These are phyloP conservation scores for Platycheirus albimanus DNA, from an alignment of 2,888 invertebrate genomes.

Conservation along the genomic window DNA sequence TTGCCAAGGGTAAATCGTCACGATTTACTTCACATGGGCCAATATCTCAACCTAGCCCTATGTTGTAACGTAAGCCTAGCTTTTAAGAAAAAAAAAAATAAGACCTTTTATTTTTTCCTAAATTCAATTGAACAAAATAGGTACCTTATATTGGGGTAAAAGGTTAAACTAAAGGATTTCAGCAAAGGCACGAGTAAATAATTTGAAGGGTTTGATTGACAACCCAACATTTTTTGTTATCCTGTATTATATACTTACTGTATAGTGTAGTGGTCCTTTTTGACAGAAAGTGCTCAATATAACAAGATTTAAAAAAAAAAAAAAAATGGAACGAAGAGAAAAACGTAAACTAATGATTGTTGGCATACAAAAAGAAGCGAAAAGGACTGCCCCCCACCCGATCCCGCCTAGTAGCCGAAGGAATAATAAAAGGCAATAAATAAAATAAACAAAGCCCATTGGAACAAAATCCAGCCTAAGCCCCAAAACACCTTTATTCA, in stretches of 20 bases:
- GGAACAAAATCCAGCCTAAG: constrained; percentile 53
- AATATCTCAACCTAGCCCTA: constrained; percentile 29
- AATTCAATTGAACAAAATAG: constrained; percentile 58
- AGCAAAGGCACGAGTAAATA: constrained; percentile 41
- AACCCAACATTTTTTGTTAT: constrained; percentile 4
- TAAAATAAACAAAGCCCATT: constrained; percentile 59
- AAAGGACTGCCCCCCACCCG: constrained; percentile 28
- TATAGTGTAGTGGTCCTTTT: too few relatives aligned
- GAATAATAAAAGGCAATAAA: constrained; percentile 31
- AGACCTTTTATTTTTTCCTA: constrained; percentile 24
- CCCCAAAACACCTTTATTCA: constrained; percentile 51
- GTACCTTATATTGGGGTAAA: constrained; percentile 28
- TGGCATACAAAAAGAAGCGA: constrained; percentile 32
- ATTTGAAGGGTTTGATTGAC: constrained; percentile 40
- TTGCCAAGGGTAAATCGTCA: constrained; percentile 36
- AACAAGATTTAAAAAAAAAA: constrained; percentile 45
- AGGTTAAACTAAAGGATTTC: constrained; percentile 57
- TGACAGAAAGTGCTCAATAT: constrained; percentile 30
- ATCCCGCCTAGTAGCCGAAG: not conserved
- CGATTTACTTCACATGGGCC: constrained; percentile 47
- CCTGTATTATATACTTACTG: too few relatives aligned
- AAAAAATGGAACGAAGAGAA: too few relatives aligned
- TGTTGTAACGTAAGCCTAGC: not conserved
- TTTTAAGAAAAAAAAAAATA: constrained; percentile 10
- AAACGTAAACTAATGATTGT: constrained; percentile 66